Conservation (phyloP, 2,113 vertebrate genomes). For the Anarhynchus alexandrinus region DNA sequence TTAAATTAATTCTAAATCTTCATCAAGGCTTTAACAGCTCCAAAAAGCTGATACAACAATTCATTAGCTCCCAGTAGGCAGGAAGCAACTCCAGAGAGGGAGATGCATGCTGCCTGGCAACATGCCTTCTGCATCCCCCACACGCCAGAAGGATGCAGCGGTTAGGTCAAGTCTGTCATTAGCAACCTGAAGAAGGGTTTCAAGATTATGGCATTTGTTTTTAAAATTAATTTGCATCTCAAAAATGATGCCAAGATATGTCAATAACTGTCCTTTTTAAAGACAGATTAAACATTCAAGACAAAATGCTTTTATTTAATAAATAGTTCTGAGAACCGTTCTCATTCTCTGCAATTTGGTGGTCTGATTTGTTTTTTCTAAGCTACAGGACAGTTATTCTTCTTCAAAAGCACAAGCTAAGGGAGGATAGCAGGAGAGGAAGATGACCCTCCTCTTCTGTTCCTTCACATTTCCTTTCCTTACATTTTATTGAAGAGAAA, state of each 20-base stretch:
- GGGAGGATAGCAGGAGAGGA: neutral
- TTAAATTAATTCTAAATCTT: slow-evolving; percentile 55
- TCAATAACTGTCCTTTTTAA: neutral
- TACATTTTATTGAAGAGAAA: neutral
- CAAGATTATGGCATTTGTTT: neutral
- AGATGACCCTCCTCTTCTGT: neutral
- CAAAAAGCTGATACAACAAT: slow-evolving; percentile 39
- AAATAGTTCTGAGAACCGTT: slow-evolving; percentile 15
- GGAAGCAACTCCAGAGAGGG: slow-evolving; percentile 39
- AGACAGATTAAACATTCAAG: neutral
- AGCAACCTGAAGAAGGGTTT: slow-evolving; percentile 51
- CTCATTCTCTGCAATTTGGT: neutral
- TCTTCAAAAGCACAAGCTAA: neutral
- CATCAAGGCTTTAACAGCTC: slow-evolving; percentile 47
- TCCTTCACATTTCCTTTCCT: neutral
- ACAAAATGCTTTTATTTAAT: slow-evolving; percentile 28
- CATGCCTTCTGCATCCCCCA: slow-evolving; percentile 55
- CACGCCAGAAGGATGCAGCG: slow-evolving; percentile 7
- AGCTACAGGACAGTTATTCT: neutral
- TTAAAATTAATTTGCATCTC: slow-evolving; percentile 38
- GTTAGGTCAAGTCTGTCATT: slow-evolving; percentile 54
- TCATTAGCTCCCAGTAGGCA: slow-evolving; percentile 57
- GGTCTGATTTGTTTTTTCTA: neutral
- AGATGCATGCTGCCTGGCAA: slow-evolving; percentile 56
- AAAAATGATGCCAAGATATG: slow-evolving; percentile 16